Evolutionary conservation across 1,140 invertebrate genomes (phyloP), one percentile per base, ranked within the genome.

Genomic region (Drosophila jambulina): DNA sequence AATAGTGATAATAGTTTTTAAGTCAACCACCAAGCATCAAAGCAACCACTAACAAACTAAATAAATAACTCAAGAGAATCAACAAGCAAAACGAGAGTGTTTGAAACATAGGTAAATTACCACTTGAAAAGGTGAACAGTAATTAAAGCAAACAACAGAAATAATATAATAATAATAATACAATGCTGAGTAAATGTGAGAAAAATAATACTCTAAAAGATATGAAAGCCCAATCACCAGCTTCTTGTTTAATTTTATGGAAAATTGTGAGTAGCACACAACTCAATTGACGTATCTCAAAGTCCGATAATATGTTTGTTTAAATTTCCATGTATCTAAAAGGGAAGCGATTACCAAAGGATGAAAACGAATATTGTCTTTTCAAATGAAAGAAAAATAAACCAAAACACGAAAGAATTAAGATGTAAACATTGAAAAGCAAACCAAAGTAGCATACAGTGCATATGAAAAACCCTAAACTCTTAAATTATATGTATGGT

Each of bases 1-100:
- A 92, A 92, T 92, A 92, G 91, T 92, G 91, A 92, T 92, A 92
- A 92, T 92, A 92, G 91, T 92, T 92, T 85, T 80, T 92, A 91
- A 91, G 88, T 78, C 63, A 80, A 79, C 75, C 72, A 79, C 80
- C 83, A 77, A 80, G 57, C 58, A 80, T 76, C 49, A 74, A 78
- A 62, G 88, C 68, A 59, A 78, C 45, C 68, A 65, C 67, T 69
- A 64, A 48, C 68, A 59, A 72, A 51, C 61, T 58, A 38, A 54
- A 23, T 54, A 23, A 54, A 70, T 40, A 91, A 91, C 56, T 72
- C 80, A 81, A 81, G 23, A 53, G 51, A 64, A 80, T 69, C 76
- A 71, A 40, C 53, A 59, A 71, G 68, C n/a, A 13, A 46, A 72
- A 60, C 54, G 29, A 61, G 61, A 77, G 61, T 64, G 80, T 80